A percentile compares a stretch with the other conserved stretches of the same genome.
These are phyloP conservation scores for Muscina levida DNA, from an alignment of 2,888 invertebrate genomes.

Conservation along the genomic window DNA sequence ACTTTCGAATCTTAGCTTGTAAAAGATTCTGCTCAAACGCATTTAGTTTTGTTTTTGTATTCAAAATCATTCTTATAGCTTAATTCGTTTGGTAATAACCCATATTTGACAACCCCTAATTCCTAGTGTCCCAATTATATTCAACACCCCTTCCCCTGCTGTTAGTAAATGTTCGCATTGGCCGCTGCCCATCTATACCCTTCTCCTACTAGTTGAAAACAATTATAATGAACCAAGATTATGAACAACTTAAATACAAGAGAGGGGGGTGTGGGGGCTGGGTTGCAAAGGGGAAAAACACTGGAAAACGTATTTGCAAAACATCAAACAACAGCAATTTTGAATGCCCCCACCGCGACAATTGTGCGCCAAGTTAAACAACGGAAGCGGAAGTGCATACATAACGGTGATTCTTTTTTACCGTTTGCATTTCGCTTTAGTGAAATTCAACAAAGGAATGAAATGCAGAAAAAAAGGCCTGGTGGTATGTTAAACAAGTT, in stretches of 20 bases:
- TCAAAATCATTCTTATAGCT: no score
- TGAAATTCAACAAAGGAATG: slow-evolving; percentile 36
- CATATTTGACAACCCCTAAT: no score
- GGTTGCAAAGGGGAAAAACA: no score
- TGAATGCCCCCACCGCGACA: slow-evolving; percentile 21
- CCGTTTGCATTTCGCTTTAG: slow-evolving; percentile 31
- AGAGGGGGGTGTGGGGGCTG: neutral
- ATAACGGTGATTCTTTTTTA: slow-evolving; percentile 25
- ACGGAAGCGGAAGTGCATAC: slow-evolving; percentile 64
- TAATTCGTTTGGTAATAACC: no score
- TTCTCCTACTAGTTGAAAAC: no score
- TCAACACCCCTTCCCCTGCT: no score
- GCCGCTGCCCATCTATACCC: no score
- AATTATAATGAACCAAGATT: slow-evolving; percentile 34
- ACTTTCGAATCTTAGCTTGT: no score
- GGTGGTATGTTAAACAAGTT: slow-evolving; percentile 55
- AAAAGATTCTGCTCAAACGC: no score
- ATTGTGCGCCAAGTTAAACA: slow-evolving; percentile 56
- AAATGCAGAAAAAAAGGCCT: slow-evolving; percentile 12
- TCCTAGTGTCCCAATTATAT: no score
- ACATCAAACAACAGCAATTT: neutral
- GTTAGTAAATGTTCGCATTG: no score
- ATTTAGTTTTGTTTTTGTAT: no score
- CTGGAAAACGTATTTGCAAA: slow-evolving; percentile 7
- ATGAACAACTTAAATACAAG: slow-evolving; percentile 17